Evolutionary conservation across 2,888 invertebrate genomes (phyloP).

Genomic region (Drosophila limbata): DNA sequence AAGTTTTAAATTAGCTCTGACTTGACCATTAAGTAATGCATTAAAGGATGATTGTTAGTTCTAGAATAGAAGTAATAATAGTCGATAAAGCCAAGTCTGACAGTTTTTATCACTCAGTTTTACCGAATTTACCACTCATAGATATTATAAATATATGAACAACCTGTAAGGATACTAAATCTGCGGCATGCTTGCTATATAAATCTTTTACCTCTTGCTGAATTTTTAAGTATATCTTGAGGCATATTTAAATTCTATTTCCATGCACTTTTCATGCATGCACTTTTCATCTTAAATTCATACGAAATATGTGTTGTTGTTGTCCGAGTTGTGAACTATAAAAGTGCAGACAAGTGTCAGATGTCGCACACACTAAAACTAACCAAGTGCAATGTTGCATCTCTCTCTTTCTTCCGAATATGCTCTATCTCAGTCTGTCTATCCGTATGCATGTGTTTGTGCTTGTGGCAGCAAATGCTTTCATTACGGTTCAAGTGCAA

Average conservation of each 20-base stretch:
- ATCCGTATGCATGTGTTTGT: slow-evolving; percentile 44
- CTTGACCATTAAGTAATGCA: too few relatives aligned
- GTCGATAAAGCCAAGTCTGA: too few relatives aligned
- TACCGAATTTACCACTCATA: too few relatives aligned
- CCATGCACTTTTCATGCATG: slow-evolving; percentile 15
- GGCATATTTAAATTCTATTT: slow-evolving; percentile 2
- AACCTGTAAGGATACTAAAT: too few relatives aligned
- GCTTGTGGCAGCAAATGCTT: slow-evolving; percentile 73
- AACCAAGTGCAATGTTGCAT: slow-evolving; percentile 53
- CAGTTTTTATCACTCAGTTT: too few relatives aligned
- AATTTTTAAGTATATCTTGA: neutral
- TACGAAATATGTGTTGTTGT: neutral
- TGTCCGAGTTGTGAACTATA: slow-evolving; percentile 24
- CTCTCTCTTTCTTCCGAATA: slow-evolving; percentile 1
- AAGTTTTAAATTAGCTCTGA: too few relatives aligned
- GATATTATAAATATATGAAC: too few relatives aligned
- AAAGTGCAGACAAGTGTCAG: slow-evolving; percentile 71
- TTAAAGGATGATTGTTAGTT: too few relatives aligned
- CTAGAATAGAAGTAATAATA: too few relatives aligned
- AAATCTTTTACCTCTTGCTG: too few relatives aligned
- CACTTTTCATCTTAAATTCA: slow-evolving; percentile 37
- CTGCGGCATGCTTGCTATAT: too few relatives aligned
- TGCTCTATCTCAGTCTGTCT: neutral
- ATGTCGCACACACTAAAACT: slow-evolving; percentile 58
- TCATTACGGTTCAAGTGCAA: slow-evolving; percentile 79